These are phyloP conservation scores for Apamea anceps DNA, from an alignment of 2,888 invertebrate species.

Conservation along the genomic window DNA sequence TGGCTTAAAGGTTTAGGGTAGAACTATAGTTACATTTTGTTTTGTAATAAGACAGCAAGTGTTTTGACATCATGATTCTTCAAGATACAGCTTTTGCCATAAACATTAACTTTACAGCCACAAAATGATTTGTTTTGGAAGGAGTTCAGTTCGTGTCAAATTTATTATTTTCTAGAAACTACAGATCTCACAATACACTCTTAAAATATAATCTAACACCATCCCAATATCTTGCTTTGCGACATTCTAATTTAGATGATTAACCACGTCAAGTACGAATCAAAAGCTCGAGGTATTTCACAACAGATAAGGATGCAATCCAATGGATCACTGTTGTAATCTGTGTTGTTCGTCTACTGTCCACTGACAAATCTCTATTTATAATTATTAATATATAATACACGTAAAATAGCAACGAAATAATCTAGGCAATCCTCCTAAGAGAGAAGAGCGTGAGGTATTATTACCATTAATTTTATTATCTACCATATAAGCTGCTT, in stretches of 20 bases:
- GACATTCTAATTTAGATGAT: background rate
- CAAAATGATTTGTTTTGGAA: background rate
- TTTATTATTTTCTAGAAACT: background rate
- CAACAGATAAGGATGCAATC: background rate
- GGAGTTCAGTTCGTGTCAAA: background rate
- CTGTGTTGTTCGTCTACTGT: background rate
- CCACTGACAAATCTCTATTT: constrained; percentile 7
- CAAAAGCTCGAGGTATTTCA: background rate
- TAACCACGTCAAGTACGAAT: no score
- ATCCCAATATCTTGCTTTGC: background rate
- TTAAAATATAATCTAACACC: background rate
- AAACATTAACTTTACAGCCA: background rate
- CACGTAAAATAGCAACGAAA: constrained; percentile 28
- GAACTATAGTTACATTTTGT: no score
- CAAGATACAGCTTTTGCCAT: background rate
- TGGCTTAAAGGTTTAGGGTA: no score
- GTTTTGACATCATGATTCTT: background rate
- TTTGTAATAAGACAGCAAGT: no score
- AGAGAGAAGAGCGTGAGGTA: constrained; percentile 38
- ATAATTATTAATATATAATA: constrained; percentile 10
- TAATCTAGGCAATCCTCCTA: constrained; percentile 28
- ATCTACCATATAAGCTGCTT: constrained; percentile 58
- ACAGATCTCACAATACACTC: background rate
- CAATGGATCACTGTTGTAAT: constrained; percentile 7
- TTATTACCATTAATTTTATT: constrained; percentile 60